phyloP scores from a whole-genome alignment of 1,140 invertebrate species.

The Musca domestica region DNA sequence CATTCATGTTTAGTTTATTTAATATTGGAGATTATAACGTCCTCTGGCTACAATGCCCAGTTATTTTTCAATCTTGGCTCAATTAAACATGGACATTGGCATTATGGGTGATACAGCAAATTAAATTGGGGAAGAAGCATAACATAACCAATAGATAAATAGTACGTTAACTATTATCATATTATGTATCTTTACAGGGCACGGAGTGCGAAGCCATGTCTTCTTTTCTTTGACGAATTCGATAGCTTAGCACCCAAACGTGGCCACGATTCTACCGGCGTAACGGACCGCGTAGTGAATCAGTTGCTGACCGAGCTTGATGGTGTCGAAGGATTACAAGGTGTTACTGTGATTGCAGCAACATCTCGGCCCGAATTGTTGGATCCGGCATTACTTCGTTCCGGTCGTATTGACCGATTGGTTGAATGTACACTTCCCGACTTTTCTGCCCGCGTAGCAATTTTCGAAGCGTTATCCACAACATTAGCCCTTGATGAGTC shows the following conservation, averaged over 20 bases:
- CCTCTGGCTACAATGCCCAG: no score
- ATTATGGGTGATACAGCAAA: no score
- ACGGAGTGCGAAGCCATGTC: conserved; percentile 83
- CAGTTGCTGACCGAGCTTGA: conserved; percentile 94
- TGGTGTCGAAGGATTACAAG: conserved; percentile 84
- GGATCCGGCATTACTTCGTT: conserved; percentile 90
- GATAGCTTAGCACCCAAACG: conserved; percentile 94
- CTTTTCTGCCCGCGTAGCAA: conserved; percentile 57
- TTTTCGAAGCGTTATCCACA: conserved; percentile 43
- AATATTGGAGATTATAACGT: no score
- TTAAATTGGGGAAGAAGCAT: no score
- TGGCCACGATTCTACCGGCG: conserved; percentile 95
- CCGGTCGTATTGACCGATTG: conserved; percentile 83
- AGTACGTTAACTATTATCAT: no score
- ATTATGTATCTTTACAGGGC: conserved; percentile 67
- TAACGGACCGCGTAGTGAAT: conserved; percentile 97
- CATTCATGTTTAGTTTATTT: no score
- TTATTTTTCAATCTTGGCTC: no score
- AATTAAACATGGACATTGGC: no score
- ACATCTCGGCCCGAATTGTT: conserved; percentile 93
- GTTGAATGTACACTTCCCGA: conserved; percentile 75
- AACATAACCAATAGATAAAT: no score
- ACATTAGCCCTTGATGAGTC: conserved; percentile 42
- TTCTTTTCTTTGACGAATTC: conserved; percentile 98
- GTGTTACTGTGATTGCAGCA: conserved; percentile 88